phyloP scores from a whole-genome alignment of 2,888 invertebrate species.

The Sepiola atlantica region DNA sequence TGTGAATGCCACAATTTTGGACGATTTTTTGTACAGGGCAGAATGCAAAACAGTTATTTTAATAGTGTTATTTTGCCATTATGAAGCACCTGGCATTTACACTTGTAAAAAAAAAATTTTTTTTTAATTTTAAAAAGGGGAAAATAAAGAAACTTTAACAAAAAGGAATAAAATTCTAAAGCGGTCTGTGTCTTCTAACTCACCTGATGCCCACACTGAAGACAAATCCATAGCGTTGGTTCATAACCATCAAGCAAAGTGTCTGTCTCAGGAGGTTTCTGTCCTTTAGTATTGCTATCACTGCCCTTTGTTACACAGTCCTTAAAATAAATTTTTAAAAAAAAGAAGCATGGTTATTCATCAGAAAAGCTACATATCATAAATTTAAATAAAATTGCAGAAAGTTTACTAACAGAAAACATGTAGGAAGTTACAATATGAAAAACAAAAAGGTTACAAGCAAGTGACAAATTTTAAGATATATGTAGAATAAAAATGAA shows the following conservation, averaged over 20 bases:
- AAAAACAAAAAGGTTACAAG: no score
- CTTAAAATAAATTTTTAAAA: neutral
- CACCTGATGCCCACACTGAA: constrained; percentile 74
- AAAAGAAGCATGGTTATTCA: neutral
- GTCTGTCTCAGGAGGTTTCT: constrained; percentile 56
- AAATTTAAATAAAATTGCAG: no score
- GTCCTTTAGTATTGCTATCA: constrained; percentile 13
- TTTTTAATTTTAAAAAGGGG: no score
- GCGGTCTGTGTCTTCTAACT: neutral
- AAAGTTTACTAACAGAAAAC: no score
- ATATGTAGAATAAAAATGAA: no score
- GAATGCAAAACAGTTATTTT: neutral
- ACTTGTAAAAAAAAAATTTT: neutral
- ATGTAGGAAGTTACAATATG: no score
- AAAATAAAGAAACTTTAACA: neutral
- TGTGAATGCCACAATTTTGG: neutral
- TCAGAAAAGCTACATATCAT: neutral
- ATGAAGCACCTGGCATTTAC: neutral
- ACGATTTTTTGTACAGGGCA: neutral
- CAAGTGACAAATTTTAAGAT: no score
- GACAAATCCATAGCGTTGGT: constrained; percentile 69
- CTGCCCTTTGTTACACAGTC: neutral
- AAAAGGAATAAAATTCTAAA: neutral
- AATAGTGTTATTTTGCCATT: neutral
- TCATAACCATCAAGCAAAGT: constrained; percentile 56